Evolutionary conservation across 2,797 vertebrate species (phyloP).

Genomic region (Tokudaia muenninki): DNA sequence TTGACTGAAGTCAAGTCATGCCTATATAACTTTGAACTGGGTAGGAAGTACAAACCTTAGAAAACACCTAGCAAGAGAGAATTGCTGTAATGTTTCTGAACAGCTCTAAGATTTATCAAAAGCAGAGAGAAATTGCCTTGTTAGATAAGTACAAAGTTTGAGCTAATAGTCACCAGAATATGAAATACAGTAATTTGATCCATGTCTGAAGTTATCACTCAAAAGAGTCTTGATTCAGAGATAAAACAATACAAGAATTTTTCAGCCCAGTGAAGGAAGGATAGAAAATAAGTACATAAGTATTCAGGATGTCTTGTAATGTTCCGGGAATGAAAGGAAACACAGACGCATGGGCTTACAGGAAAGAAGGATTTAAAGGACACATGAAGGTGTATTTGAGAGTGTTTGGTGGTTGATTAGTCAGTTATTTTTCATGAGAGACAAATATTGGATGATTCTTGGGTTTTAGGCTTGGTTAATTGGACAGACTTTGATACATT

Average conservation of each 20-base stretch:
- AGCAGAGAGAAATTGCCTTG: neutral
- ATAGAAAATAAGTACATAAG: neutral
- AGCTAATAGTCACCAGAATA: neutral
- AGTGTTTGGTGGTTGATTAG: neutral
- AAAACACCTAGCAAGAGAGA: neutral
- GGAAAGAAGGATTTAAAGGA: slow-evolving; percentile 10
- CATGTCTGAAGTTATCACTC: neutral
- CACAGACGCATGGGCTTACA: neutral
- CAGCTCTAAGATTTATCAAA: neutral
- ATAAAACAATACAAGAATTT: neutral
- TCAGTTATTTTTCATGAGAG: slow-evolving; percentile 1
- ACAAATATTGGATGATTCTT: slow-evolving; percentile 30
- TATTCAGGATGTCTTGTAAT: neutral
- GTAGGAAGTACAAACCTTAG: neutral
- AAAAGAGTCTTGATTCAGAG: neutral
- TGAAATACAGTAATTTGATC: slow-evolving; percentile 14
- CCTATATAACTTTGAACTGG: neutral
- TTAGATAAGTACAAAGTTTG: slow-evolving; percentile 3
- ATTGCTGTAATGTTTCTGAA: neutral
- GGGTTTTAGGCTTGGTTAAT: slow-evolving; percentile 25
- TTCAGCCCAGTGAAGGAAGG: neutral
- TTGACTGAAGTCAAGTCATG: neutral
- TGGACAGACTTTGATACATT: neutral
- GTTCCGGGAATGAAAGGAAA: neutral
- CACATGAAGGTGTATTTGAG: neutral